Evolutionary conservation across 2,113 vertebrate species (phyloP).

Genomic region (Ariopsis seemanni): DNA sequence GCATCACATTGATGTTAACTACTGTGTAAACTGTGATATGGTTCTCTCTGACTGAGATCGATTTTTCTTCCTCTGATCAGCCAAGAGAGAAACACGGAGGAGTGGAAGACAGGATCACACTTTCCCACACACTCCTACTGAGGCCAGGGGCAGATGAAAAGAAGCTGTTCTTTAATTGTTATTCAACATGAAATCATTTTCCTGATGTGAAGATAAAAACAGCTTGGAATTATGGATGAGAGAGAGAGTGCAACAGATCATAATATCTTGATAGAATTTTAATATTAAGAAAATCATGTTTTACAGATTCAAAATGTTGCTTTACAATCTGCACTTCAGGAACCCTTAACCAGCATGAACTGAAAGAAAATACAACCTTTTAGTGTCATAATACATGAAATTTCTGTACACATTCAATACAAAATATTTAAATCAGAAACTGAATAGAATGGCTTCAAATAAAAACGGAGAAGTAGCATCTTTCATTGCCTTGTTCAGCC

Average conservation of each 20-base stretch:
- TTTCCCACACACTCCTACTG: conserved; percentile 24
- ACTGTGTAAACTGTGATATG: conserved; percentile 30
- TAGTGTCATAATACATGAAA: background rate
- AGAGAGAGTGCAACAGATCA: background rate
- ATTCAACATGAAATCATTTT: conserved; percentile 19
- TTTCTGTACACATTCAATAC: background rate
- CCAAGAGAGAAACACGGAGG: background rate
- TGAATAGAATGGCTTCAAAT: background rate
- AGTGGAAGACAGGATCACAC: background rate
- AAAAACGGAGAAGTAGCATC: background rate
- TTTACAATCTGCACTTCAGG: background rate
- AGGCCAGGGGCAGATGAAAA: background rate
- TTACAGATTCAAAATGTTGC: background rate
- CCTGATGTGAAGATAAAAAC: conserved; percentile 3
- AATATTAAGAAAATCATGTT: background rate
- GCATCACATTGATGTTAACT: conserved; percentile 53
- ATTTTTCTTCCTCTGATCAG: conserved; percentile 42
- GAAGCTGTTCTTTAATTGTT: background rate
- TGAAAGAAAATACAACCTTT: background rate
- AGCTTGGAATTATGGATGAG: conserved; percentile 23
- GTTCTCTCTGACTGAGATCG: conserved; percentile 50
- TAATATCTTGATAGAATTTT: background rate
- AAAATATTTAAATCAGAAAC: background rate
- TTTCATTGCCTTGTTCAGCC: background rate
- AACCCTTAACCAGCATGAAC: background rate